Evolutionary conservation across 2,797 vertebrate genomes (phyloP), one percentile per base, ranked within the genome.

Genomic region (Lutjanus campechanus): DNA sequence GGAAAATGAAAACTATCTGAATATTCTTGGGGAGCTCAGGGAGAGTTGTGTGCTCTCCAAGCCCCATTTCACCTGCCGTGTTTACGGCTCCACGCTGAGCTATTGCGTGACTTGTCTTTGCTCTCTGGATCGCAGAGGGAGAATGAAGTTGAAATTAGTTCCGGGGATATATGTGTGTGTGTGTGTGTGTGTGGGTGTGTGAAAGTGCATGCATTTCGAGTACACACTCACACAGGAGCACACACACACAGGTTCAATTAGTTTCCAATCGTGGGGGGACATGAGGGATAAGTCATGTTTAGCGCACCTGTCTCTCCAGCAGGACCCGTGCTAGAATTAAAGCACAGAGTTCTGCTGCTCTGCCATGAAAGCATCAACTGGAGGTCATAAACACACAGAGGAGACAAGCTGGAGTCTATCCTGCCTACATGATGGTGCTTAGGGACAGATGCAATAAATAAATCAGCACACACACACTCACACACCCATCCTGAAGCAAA

Each of bases 1-100:
- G 82, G 90, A 91, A 93, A 94, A 93, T 93, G 78, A 88, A 89
- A 92, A 92, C 86, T 74, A 87, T 89, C 71, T 89, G 89, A 93
- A 93, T 92, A 93, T 91, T 87, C 75, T 69, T 19, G 8, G 44
- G 83, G 80, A 79, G 84, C 79, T 87, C 58, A 19, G 81, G 54
- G 71, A 81, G 74, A 84, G 84, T 40, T 62, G 71, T 56, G 62
- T 76, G 85, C 82, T 87, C 77, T 78, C 73, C 19, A 29, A 89
- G 82, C 81, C 43, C 76, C 78, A 82, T 88, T 89, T 91, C 91
- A 82, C 88, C 88, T 85, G 85, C 79, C 50, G 68, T 71, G 83
- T 89, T 92, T 88, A 91, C 59, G 65, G 74, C 88, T 79, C 83
- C 82, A 70, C 54, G n/a, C 86, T 88, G 91, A 93, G 89, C 83